phyloP scores from a whole-genome alignment of 2,888 invertebrate species.

The Linnaemya tessellans region DNA sequence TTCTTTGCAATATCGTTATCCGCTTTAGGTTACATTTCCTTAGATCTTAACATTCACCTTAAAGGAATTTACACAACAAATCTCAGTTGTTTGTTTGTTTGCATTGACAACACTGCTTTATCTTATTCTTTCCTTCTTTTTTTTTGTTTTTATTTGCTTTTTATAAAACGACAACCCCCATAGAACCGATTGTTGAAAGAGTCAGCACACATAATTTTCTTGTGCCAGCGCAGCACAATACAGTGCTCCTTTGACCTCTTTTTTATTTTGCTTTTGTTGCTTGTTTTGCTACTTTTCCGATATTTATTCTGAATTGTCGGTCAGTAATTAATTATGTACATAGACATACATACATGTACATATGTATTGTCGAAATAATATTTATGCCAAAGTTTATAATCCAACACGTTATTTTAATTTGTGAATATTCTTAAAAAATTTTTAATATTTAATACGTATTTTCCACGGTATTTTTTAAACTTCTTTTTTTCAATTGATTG shows the following conservation, averaged over 20 bases:
- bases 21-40: neutral
- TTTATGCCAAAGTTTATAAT: neutral
- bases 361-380: neutral
- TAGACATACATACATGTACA: neutral
- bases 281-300: conserved; percentile 36
- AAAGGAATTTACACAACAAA: neutral
- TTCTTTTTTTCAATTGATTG: neutral
- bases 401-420: neutral
- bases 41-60: neutral
- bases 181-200: conserved; percentile 40
- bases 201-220: conserved; percentile 44
- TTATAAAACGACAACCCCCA: conserved; percentile 40
- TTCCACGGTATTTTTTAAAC: neutral
- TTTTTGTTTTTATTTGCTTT: conserved; percentile 55
- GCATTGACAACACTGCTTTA: conserved; percentile 44
- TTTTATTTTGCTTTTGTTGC: conserved; percentile 29
- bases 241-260: conserved; percentile 72
- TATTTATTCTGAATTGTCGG: conserved; percentile 27
- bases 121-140: neutral
- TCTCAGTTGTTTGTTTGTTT: neutral
- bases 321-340: conserved; percentile 18
- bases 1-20: neutral
- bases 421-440: neutral
- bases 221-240: conserved; percentile 67
- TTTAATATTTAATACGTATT: neutral